These are phyloP conservation scores for Harmothoe impar DNA, from an alignment of 2,888 invertebrate genomes.

Conservation along the genomic window DNA sequence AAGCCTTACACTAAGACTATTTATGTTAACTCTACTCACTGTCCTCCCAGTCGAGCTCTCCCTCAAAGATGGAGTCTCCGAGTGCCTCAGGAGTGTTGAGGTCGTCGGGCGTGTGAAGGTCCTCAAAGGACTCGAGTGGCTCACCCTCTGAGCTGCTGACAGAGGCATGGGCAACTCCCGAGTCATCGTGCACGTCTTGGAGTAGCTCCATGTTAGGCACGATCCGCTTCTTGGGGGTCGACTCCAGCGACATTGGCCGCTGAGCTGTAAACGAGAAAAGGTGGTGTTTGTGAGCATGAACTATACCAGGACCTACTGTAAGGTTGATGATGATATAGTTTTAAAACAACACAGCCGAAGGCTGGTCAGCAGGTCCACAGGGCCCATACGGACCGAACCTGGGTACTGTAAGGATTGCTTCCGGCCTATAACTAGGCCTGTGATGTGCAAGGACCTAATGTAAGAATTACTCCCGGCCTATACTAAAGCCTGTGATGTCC, in stretches of 20 bases:
- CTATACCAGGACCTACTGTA: too few relatives aligned
- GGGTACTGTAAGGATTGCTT: too few relatives aligned
- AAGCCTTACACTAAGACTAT: too few relatives aligned
- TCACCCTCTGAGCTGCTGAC: constrained; percentile 59
- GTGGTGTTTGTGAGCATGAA: not conserved
- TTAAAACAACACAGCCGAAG: too few relatives aligned
- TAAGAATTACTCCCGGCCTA: too few relatives aligned
- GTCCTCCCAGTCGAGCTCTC: constrained; percentile 64
- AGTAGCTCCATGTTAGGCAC: constrained; percentile 67
- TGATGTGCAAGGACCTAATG: too few relatives aligned
- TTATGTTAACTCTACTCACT: not conserved
- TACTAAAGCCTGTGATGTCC: too few relatives aligned
- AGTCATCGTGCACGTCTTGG: constrained; percentile 55
- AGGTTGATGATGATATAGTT: too few relatives aligned
- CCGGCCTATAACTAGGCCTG: too few relatives aligned
- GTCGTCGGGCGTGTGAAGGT: constrained; percentile 63
- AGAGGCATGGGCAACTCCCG: constrained; percentile 26
- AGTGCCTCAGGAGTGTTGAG: constrained; percentile 62
- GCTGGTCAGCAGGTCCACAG: too few relatives aligned
- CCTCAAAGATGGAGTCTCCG: constrained; percentile 54
- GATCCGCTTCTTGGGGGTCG: constrained; percentile 68
- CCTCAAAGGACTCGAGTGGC: constrained; percentile 41
- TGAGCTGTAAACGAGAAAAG: constrained; percentile 42
- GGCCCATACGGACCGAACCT: too few relatives aligned
- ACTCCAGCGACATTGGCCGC: constrained; percentile 62